phyloP scores from a whole-genome alignment of 2,797 vertebrate genomes.

The Tokudaia muenninki region DNA sequence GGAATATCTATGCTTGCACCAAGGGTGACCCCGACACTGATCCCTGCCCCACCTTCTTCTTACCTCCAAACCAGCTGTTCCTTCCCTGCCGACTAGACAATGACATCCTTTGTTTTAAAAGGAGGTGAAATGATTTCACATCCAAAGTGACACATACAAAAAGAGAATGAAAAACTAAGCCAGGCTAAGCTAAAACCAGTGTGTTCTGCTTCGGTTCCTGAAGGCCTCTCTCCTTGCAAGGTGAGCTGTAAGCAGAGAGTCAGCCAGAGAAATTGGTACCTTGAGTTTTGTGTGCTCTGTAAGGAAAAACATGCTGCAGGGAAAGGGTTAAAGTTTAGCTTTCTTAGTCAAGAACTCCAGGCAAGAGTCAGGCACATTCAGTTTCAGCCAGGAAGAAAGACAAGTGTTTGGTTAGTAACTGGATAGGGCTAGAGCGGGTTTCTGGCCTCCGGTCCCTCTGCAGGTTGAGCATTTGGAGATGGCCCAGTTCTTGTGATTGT shows the following conservation, averaged over 20 bases:
- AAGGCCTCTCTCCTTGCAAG: not conserved
- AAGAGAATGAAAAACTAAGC: constrained; percentile 59
- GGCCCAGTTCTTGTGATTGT: constrained; percentile 78
- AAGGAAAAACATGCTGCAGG: not conserved
- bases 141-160: constrained; percentile 62
- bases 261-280: constrained; percentile 11
- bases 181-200: not conserved
- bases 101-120: constrained; percentile 73
- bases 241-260: constrained; percentile 16
- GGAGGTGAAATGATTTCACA: constrained; percentile 58
- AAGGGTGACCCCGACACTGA: not conserved
- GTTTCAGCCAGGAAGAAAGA: constrained; percentile 86
- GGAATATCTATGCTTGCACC: not conserved
- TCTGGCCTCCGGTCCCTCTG: constrained; percentile 80
- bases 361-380: constrained; percentile 85
- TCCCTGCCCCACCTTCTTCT: not conserved
- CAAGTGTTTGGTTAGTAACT: constrained; percentile 94
- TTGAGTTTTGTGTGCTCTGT: not conserved
- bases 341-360: constrained; percentile 81
- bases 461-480: constrained; percentile 83
- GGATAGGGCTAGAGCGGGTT: constrained; percentile 90
- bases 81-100: constrained; percentile 58
- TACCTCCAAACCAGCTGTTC: not conserved
- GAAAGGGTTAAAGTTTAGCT: constrained; percentile 85
- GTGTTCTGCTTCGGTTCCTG: not conserved